phyloP scores from a whole-genome alignment of 2,113 vertebrate genomes.

The Coptodon rendalli region DNA sequence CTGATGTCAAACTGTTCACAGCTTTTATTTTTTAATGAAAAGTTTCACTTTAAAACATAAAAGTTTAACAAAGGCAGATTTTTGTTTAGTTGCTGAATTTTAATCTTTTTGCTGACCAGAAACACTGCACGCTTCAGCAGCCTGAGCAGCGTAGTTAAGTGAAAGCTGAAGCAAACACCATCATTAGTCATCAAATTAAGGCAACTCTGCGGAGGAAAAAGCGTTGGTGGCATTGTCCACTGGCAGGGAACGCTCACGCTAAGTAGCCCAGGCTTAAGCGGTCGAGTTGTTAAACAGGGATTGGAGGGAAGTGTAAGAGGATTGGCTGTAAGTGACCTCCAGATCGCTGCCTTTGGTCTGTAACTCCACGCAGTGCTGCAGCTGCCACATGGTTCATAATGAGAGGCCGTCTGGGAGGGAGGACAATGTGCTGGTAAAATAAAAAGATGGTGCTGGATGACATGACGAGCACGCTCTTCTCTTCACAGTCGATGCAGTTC shows the following conservation, averaged over 20 bases:
- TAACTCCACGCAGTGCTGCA: not conserved
- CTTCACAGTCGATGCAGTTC: fast-evolving
- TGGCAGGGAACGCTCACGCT: not conserved
- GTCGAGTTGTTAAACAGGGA: slow-evolving; percentile 34
- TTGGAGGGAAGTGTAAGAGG: slow-evolving; percentile 27
- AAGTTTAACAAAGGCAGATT: not conserved
- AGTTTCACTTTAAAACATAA: not conserved
- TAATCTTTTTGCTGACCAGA: not conserved
- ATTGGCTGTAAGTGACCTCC: slow-evolving; percentile 54
- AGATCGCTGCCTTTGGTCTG: slow-evolving; percentile 31
- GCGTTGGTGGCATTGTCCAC: not conserved
- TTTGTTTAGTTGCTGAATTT: not conserved
- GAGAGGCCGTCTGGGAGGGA: not conserved
- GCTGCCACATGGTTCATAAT: not conserved
- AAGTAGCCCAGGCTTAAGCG: slow-evolving; percentile 7
- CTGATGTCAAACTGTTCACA: not conserved
- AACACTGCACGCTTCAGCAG: not conserved
- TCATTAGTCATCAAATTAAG: not conserved
- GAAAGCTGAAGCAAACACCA: not conserved
- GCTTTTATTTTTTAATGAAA: not conserved
- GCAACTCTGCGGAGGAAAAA: not conserved
- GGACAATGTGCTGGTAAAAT: not conserved
- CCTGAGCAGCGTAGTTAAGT: not conserved
- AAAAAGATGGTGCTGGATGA: not conserved
- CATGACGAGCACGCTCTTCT: fast-evolving